phyloP scores from a whole-genome alignment of 2,113 vertebrate species.

The Xenopus laevis region DNA sequence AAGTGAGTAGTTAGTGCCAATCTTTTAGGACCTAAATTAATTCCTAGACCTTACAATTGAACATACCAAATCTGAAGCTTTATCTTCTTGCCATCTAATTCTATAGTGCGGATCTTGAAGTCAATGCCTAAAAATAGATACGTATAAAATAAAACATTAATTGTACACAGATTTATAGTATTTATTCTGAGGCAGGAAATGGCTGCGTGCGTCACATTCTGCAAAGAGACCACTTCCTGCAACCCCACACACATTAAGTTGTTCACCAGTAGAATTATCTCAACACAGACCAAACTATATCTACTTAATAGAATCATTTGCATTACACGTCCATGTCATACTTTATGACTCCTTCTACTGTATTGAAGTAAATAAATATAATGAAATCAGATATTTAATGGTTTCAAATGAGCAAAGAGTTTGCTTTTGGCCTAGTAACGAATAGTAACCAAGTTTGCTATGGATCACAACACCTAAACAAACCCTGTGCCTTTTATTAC shows the following conservation, averaged over 20 bases:
- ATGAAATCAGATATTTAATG: no score
- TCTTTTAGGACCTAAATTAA: neutral
- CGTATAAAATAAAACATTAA: neutral
- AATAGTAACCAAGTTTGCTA: no score
- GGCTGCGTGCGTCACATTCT: slow-evolving; percentile 27
- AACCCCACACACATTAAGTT: neutral
- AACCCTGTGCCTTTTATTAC: no score
- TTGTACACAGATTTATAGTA: neutral
- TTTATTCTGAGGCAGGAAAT: slow-evolving; percentile 28
- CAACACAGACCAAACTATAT: no score
- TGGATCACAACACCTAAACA: no score
- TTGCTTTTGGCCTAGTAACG: no score
- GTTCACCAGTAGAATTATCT: no score
- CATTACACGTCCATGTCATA: no score
- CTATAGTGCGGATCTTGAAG: slow-evolving; percentile 97
- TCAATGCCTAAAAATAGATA: slow-evolving; percentile 81
- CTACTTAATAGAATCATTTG: no score
- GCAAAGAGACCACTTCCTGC: slow-evolving; percentile 33
- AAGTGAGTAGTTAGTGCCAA: neutral
- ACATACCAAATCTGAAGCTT: slow-evolving; percentile 97
- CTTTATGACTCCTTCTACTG: no score
- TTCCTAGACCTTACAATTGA: neutral
- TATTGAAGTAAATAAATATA: no score
- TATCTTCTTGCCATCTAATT: slow-evolving; percentile 95
- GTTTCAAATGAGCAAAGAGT: no score